Evolutionary conservation across 1,140 invertebrate genomes (phyloP), one percentile per base, ranked within the genome.

Genomic region (Neocloeon triangulifer): DNA sequence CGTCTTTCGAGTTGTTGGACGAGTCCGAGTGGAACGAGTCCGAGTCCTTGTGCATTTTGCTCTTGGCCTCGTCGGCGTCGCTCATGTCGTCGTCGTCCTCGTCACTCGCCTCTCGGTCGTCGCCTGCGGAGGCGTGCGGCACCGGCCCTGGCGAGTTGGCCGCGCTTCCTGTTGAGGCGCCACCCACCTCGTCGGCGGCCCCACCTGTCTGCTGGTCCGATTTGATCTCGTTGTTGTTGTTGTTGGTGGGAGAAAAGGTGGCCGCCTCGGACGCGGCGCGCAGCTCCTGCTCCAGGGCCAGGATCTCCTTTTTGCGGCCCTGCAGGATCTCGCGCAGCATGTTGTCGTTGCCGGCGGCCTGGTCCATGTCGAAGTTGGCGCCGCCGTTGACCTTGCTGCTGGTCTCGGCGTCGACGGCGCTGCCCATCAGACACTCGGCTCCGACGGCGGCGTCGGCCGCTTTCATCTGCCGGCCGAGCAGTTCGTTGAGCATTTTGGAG

Each of bases 271-370:
- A 47, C 33, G 51, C 54, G 28, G 41, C 47, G 35, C 62, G 53
- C 39, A 68, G 42, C 40, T 66, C 64, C 40, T 65, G 62, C 39
- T 68, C 64, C 4, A 73, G 53, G 26, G 68, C 62, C 46, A 73
- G 52, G 19, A 74, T 50, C 39, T 74, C 72, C 49, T 81, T 75
- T 46, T 80, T 80, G 39, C 69, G 64, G 25, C 71, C 75, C 48
- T 81, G 77, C 29, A 81, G 59, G 44, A 82, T 80, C 43, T 81
- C 77, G 20, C 77, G 61, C 32, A 80, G 61, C 66, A 81, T 79
- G 50, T 79, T 72, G 51, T 19, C 31, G 31, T 32, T 32, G 35
- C 30, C 35, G n/a, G 42, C 37, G 27, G 27, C 27, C 27, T 16
- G 15, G 27, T 29, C 14, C 15, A 18, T 14, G 3, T 16, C 14